Conservation (phyloP, 1,140 invertebrate genomes). For the Lepidotrigona ventralis region DNA sequence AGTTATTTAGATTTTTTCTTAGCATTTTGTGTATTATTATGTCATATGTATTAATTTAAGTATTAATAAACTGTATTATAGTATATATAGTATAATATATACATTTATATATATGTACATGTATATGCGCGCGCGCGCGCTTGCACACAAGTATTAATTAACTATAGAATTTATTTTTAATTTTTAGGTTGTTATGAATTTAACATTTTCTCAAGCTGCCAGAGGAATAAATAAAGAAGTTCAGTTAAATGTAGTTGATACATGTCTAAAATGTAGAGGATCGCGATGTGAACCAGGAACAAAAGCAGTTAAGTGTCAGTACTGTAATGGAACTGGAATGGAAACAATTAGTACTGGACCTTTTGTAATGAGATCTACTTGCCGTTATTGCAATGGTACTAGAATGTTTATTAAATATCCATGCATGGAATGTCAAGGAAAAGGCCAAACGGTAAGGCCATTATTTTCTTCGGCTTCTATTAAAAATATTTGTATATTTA, state of each 20-base stretch:
- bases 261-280: slow-evolving; percentile 94
- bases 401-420: slow-evolving; percentile 93
- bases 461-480: no score
- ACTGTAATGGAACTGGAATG: slow-evolving; percentile 99
- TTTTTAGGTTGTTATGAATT: slow-evolving; percentile 89
- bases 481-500: neutral
- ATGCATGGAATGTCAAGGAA: slow-evolving; percentile 95
- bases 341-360: slow-evolving; percentile 95
- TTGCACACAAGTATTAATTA: neutral
- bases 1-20: neutral
- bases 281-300: slow-evolving; percentile 92
- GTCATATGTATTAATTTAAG: neutral
- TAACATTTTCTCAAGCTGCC: slow-evolving; percentile 97
- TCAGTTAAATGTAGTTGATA: slow-evolving; percentile 94
- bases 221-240: slow-evolving; percentile 97
- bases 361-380: slow-evolving; percentile 98
- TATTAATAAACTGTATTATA: no score
- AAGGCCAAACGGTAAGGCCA: slow-evolving; percentile 93
- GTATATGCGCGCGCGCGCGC: no score
- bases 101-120: no score
- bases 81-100: slow-evolving; percentile 17
- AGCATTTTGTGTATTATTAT: neutral
- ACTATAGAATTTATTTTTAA: neutral
- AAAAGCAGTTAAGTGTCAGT: slow-evolving; percentile 91
- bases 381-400: slow-evolving; percentile 94